A percentile compares a stretch with the other conserved stretches of the same genome.
These are phyloP conservation scores for Myotis findleyi DNA, from an alignment of 2,797 vertebrate genomes.

Conservation along the genomic window DNA sequence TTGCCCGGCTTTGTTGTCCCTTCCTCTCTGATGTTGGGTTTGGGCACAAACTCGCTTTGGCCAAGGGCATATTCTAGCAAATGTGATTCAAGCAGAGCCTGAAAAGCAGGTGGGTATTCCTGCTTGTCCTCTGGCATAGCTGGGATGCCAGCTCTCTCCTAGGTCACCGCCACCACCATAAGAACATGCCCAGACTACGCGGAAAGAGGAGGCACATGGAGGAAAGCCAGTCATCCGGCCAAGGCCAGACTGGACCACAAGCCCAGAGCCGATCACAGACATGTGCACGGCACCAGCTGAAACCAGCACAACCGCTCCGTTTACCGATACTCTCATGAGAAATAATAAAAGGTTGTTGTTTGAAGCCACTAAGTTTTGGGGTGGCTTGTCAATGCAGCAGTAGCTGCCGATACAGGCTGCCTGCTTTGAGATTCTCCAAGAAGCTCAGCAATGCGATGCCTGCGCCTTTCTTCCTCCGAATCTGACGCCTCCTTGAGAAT, in stretches of 20 bases:
- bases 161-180: not conserved
- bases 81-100: not conserved
- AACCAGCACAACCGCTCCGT: not conserved
- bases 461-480: not conserved
- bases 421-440: not conserved
- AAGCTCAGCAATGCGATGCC: not conserved
- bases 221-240: not conserved
- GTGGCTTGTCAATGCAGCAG: not conserved
- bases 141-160: not conserved
- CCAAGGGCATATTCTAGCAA: not conserved
- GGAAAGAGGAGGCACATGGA: accelerated
- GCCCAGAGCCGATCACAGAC: accelerated
- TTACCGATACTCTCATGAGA: not conserved
- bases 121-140: too few species aligned
- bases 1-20: too few species aligned
- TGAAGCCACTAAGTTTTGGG: not conserved
- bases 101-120: not conserved
- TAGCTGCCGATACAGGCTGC: not conserved
- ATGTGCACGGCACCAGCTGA: not conserved
- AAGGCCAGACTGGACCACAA: not conserved
- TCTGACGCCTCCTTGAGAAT: not conserved
- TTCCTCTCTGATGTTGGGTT: not conserved
- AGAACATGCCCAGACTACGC: accelerated
- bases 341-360: not conserved
- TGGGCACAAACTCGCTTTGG: not conserved